Evolutionary conservation across 2,888 invertebrate species (phyloP).

Genomic region (Synergus gifuensis): DNA sequence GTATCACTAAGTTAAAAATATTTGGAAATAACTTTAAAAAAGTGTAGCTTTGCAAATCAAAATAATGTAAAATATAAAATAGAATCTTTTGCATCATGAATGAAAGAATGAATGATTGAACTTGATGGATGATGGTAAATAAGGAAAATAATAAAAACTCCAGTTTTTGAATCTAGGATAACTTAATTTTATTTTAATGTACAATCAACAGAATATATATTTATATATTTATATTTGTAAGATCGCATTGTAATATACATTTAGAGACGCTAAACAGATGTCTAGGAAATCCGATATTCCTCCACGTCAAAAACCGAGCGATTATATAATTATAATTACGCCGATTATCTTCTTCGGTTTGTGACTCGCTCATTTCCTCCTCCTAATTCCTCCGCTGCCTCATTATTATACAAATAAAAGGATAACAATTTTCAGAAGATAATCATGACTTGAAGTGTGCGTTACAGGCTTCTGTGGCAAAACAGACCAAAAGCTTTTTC

Average conservation of each 20-base stretch:
- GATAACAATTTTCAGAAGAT: conserved; percentile 2
- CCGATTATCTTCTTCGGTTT: background rate
- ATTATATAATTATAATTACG: background rate
- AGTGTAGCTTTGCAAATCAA: too few relatives aligned
- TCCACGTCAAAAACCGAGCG: conserved; percentile 22
- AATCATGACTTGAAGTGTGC: conserved; percentile 18
- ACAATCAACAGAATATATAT: conserved; percentile 39
- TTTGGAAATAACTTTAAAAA: too few relatives aligned
- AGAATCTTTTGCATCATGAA: too few relatives aligned
- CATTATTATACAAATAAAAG: conserved; percentile 20
- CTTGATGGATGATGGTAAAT: too few relatives aligned
- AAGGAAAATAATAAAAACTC: background rate
- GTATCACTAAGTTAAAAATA: too few relatives aligned
- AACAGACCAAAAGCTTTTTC: conserved; percentile 15
- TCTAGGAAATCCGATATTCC: conserved; percentile 34
- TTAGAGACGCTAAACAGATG: conserved; percentile 39
- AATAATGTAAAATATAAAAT: too few relatives aligned
- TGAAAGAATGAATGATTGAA: too few relatives aligned
- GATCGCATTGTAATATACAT: conserved; percentile 39
- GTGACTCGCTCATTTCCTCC: conserved; percentile 19
- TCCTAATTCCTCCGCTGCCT: background rate
- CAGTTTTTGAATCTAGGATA: conserved; percentile 15
- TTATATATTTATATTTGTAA: conserved; percentile 39
- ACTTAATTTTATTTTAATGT: conserved; percentile 40
- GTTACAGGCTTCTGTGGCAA: conserved; percentile 27